These are phyloP conservation scores for Cotesia glomerata DNA, from an alignment of 1,140 invertebrate genomes.

Conservation along the genomic window DNA sequence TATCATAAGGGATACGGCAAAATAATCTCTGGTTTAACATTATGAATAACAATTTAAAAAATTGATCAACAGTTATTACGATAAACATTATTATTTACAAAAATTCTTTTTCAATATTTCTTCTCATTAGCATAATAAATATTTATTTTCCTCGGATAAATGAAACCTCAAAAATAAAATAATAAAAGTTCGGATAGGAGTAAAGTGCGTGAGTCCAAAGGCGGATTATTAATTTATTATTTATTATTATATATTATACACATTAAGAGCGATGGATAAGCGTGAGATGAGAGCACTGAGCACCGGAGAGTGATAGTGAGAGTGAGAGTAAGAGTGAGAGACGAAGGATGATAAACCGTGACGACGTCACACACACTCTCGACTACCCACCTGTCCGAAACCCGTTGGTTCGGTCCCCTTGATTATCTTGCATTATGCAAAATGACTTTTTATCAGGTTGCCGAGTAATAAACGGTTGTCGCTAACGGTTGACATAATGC, in stretches of 20 bases:
- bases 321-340: constrained; percentile 26
- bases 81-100: too few species aligned
- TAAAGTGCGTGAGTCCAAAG: constrained; percentile 2
- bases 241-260: neutral
- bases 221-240: constrained; percentile 58
- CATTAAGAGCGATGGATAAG: constrained; percentile 34
- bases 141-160: too few species aligned
- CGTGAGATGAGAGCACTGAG: constrained; percentile 38
- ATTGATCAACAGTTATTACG: neutral
- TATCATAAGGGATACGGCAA: too few species aligned
- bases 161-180: too few species aligned
- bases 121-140: too few species aligned
- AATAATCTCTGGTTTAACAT: too few species aligned
- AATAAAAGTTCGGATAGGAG: neutral
- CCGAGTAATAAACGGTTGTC: constrained; percentile 61
- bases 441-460: constrained; percentile 54
- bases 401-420: constrained; percentile 34
- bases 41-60: neutral
- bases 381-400: constrained; percentile 23
- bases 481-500: constrained; percentile 61
- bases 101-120: too few species aligned
- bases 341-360: constrained; percentile 2
- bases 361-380: neutral
- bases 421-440: constrained; percentile 63
- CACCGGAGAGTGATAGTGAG: neutral